Base-by-base conservation (phyloP, 2,888 invertebrate genomes). In the Eudemis profundana region DNA sequence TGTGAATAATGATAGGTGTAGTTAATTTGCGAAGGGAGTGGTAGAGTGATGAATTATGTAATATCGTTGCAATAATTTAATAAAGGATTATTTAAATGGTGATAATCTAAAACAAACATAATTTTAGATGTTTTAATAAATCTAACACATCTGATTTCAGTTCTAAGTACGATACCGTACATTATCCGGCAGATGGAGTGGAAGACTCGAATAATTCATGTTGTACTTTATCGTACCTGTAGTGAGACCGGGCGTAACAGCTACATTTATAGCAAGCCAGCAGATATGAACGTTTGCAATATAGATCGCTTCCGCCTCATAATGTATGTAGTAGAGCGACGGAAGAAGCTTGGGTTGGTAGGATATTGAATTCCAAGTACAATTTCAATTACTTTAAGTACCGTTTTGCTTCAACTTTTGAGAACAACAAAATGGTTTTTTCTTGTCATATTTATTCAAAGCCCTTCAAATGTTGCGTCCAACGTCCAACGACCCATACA, bases 291-390 rank as follows among this genome's bases (percentile, higher is more conserved):
- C 57, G 47, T 66, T 59, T 67, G 65, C 66, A 57, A 65, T 65
- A 65, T 60, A 60, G 59, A 65, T 60, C 57, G 51, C 65, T 59
- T 65, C 65, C 65, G 51, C 46, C 46, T 53, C 65, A 62, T 62
- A 62, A 62, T 50, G 46, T 68, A 65, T 69, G 70, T 67, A 65
- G 71, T 68, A 68, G 66, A 75, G 73, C 76, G 71, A 68, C 74
- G 77, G 81, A 80, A 78, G 72, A 69, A 76, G 74, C 71, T 67
- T 74, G 75, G 70, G 69, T 70, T 66, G 68, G 70, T 70, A 78
- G 81, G 78, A 83, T 81, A 82, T 81, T 79, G 75, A 80, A 81
- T 78, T 67, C 71, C 69, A 76, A 70, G 78, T 73, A 74, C 73
- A 69, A 68, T 70, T 70, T 70, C 74, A 75, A 47, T 47, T 51